Conservation (phyloP, 2,113 vertebrate species). For the Alligator sinensis region DNA sequence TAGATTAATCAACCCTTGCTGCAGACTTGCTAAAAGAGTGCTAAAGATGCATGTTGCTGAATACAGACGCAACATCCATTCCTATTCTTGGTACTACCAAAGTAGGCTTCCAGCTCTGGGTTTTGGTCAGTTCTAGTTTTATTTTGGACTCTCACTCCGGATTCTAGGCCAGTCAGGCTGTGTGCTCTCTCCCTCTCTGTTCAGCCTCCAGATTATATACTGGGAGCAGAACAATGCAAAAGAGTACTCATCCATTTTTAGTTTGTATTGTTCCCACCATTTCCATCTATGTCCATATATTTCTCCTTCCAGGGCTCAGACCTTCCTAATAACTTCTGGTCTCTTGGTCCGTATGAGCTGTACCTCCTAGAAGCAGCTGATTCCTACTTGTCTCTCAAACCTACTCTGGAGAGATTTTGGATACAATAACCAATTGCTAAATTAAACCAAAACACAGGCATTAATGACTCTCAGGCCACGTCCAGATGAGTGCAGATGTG, state of each 20-base stretch:
- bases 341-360: not conserved
- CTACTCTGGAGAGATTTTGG: conserved; percentile 34
- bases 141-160: conserved; percentile 19
- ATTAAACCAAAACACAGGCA: conserved; percentile 30
- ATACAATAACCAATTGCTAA: conserved; percentile 62
- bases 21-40: conserved; percentile 44
- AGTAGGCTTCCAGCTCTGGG: conserved; percentile 21
- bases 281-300: not conserved
- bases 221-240: not conserved
- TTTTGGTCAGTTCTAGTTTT: conserved; percentile 35
- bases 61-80: not conserved
- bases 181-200: not conserved
- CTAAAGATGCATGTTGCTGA: conserved; percentile 13
- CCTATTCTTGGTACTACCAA: not conserved
- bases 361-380: conserved; percentile 43
- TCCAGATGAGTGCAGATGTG: too few species aligned
- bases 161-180: not conserved
- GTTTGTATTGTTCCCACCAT: not conserved
- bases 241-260: not conserved
- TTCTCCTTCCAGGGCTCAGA: not conserved
- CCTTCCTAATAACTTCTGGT: not conserved
- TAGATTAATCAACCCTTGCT: conserved; percentile 52
- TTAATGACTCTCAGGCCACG: not conserved
- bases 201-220: not conserved
- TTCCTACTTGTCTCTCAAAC: conserved; percentile 59